phyloP scores from a whole-genome alignment of 2,888 invertebrate species.

The Folsomia manolachei region DNA sequence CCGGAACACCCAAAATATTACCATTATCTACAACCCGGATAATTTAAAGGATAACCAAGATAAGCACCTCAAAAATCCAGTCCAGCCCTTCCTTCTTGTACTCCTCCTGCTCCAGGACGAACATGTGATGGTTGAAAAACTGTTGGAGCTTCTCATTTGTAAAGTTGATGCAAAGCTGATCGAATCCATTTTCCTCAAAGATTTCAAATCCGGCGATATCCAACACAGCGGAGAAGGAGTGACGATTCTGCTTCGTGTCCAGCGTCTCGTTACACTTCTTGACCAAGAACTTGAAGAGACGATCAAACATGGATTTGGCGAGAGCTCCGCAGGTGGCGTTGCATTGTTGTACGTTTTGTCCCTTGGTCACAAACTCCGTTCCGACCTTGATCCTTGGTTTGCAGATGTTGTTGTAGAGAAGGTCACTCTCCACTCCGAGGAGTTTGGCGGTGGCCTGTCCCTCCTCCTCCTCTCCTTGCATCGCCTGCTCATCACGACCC shows the following conservation, averaged over 20 bases:
- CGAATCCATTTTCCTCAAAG: conserved; percentile 88
- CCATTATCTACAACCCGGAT: conserved; percentile 75
- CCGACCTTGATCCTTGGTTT: conserved; percentile 59
- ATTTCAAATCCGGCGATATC: conserved; percentile 65
- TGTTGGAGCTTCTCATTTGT: conserved; percentile 97
- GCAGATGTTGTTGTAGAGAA: conserved; percentile 54
- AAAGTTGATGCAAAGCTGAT: conserved; percentile 92
- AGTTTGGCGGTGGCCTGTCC: conserved; percentile 52
- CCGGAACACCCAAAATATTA: no score
- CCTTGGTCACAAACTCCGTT: conserved; percentile 57
- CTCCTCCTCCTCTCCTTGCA: conserved; percentile 30
- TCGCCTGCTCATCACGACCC: conserved; percentile 57
- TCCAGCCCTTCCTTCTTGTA: conserved; percentile 87
- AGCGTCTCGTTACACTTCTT: conserved; percentile 60
- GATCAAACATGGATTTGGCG: conserved; percentile 54
- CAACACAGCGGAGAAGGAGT: conserved; percentile 61
- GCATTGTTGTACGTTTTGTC: conserved; percentile 53
- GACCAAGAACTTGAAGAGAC: conserved; percentile 59
- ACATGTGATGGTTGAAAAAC: conserved; percentile 99
- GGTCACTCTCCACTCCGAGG: conserved; percentile 57
- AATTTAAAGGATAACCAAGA: neutral
- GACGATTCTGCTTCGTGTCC: conserved; percentile 59
- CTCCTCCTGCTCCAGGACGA: conserved; percentile 95
- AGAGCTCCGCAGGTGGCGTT: conserved; percentile 51
- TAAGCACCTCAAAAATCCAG: conserved; percentile 61